A percentile compares a stretch with the other conserved stretches of the same genome.
phyloP scores from a whole-genome alignment of 2,113 vertebrate species.

The Forbesichthys agassizii region DNA sequence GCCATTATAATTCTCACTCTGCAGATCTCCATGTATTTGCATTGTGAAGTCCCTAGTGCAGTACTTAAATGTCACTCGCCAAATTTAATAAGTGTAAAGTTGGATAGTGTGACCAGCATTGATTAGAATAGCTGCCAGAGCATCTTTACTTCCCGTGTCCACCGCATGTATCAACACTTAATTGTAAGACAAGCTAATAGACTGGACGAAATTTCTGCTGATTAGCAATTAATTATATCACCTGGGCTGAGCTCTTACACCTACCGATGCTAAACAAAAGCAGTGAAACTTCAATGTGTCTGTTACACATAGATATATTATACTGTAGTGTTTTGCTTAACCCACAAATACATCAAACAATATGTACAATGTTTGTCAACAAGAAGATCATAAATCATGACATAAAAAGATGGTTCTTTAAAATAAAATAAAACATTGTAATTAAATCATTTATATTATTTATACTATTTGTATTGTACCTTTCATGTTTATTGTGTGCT shows the following conservation, averaged over 20 bases:
- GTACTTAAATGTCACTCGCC: conserved; percentile 73
- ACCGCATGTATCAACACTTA: conserved; percentile 57
- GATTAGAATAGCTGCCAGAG: conserved; percentile 62
- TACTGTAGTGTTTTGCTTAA: no score
- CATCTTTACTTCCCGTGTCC: conserved; percentile 41
- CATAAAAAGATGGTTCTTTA: no score
- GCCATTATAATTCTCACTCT: conserved; percentile 71
- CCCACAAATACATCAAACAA: no score
- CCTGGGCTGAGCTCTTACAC: background rate
- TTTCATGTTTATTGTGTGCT: no score
- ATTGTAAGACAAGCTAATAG: conserved; percentile 35
- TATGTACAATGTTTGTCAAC: no score
- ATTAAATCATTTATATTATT: no score
- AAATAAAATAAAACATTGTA: no score
- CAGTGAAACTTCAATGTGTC: no score
- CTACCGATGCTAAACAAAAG: no score
- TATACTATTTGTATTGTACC: no score
- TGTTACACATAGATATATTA: no score
- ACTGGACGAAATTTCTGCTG: conserved; percentile 20
- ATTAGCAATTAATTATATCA: conserved; percentile 17
- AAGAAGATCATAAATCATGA: no score
- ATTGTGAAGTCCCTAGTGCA: conserved; percentile 65
- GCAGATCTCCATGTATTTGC: conserved; percentile 74
- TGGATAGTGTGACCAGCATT: conserved; percentile 55
- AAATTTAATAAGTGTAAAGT: conserved; percentile 74